Evolutionary conservation across 2,888 invertebrate genomes (phyloP).

Genomic region (Protodeltote pygarga): DNA sequence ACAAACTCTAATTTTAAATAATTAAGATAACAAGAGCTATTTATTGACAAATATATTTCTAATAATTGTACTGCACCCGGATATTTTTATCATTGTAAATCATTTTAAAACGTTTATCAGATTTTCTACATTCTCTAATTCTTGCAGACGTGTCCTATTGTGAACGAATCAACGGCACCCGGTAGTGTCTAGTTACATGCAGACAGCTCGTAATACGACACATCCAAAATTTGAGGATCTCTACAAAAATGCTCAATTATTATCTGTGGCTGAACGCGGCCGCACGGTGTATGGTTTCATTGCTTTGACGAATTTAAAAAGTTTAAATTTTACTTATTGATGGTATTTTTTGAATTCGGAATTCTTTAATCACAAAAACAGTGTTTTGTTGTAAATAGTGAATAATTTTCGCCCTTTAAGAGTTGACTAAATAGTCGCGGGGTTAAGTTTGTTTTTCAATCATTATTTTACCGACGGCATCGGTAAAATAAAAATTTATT

Average conservation of each 20-base stretch:
- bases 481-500: background rate
- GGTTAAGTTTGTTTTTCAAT: background rate
- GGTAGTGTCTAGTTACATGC: constrained; percentile 51
- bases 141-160: constrained; percentile 59
- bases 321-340: constrained; percentile 32
- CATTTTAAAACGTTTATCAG: constrained; percentile 25
- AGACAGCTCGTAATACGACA: constrained; percentile 50
- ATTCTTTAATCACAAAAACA: constrained; percentile 17
- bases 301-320: constrained; percentile 44
- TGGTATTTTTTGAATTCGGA: constrained; percentile 16
- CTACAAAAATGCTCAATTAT: constrained; percentile 49
- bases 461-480: constrained; percentile 3
- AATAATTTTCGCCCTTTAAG: background rate
- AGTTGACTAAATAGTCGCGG: background rate
- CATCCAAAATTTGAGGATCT: constrained; percentile 39
- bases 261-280: constrained; percentile 47
- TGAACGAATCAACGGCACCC: constrained; percentile 57
- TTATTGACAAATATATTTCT: too few species aligned
- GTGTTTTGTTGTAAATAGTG: constrained; percentile 1
- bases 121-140: constrained; percentile 53
- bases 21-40: too few species aligned
- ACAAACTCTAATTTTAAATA: too few species aligned
- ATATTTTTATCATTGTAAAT: constrained; percentile 5
- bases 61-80: background rate
- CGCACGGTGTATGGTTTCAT: constrained; percentile 42